Conservation (phyloP, 2,113 vertebrate species). For the Scomber scombrus region DNA sequence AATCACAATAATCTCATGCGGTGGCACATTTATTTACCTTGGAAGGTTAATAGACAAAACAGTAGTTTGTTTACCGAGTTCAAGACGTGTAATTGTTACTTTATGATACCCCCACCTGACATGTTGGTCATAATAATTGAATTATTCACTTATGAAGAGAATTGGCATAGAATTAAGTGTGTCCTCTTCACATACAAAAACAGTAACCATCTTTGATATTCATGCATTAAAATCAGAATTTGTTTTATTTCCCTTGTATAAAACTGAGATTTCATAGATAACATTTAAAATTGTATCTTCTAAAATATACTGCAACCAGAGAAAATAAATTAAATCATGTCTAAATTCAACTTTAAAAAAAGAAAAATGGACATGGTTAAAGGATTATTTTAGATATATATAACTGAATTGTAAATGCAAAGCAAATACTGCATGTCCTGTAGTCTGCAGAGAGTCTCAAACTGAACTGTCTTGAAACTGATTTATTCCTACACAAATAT, state of each 20-base stretch:
- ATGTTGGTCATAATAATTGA: neutral
- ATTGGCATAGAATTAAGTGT: neutral
- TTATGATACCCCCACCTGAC: neutral
- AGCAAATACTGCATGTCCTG: neutral
- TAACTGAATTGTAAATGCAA: neutral
- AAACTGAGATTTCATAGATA: neutral
- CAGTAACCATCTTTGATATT: neutral
- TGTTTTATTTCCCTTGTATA: neutral
- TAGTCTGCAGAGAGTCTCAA: neutral
- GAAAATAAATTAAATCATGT: neutral
- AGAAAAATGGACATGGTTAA: no score
- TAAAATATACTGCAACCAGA: neutral
- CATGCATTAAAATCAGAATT: no score
- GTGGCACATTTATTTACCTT: neutral
- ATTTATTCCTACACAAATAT: neutral
- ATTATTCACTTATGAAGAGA: neutral
- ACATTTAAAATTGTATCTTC: neutral
- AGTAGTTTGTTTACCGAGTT: constrained; percentile 39
- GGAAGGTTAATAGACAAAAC: constrained; percentile 22
- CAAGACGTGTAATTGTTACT: neutral
- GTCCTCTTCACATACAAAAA: neutral
- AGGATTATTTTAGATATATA: no score
- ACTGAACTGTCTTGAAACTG: neutral
- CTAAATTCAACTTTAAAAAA: no score
- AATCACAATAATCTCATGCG: neutral